Conservation (phyloP, 1,140 invertebrate species). For the Sipha flava region DNA sequence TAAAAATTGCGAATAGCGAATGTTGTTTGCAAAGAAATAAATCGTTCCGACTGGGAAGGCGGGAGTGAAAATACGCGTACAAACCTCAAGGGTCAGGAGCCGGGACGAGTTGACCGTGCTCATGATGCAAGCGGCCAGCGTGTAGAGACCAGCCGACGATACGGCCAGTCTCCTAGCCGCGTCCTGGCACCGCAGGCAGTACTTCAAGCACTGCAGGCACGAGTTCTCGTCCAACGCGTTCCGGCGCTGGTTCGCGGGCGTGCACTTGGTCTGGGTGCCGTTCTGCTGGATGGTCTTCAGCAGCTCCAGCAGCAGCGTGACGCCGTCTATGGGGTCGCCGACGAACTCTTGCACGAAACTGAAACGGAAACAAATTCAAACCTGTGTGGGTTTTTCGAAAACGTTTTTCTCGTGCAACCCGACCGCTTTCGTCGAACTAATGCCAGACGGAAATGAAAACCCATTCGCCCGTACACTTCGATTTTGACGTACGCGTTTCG, state of each 20-base stretch:
- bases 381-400: too few species aligned
- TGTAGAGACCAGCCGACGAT: conserved; percentile 73
- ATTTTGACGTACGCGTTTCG: too few species aligned
- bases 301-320: conserved; percentile 68
- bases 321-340: conserved; percentile 70
- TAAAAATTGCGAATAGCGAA: too few species aligned
- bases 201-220: conserved; percentile 76
- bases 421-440: too few species aligned
- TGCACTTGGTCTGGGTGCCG: conserved; percentile 47
- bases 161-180: conserved; percentile 62
- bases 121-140: conserved; percentile 76
- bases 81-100: conserved; percentile 72
- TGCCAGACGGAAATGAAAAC: too few species aligned
- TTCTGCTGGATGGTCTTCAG: conserved; percentile 73
- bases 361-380: conserved; percentile 39
- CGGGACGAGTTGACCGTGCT: conserved; percentile 74
- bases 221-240: conserved; percentile 74
- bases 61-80: not conserved
- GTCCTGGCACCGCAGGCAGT: conserved; percentile 64
- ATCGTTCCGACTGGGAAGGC: too few species aligned
- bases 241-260: conserved; percentile 43
- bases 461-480: too few species aligned
- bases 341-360: conserved; percentile 87
- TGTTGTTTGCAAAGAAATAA: too few species aligned
- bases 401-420: too few species aligned